Evolutionary conservation across 2,888 invertebrate species (phyloP), one percentile per base, ranked within the genome.

Genomic region (Acrobasis consociella): DNA sequence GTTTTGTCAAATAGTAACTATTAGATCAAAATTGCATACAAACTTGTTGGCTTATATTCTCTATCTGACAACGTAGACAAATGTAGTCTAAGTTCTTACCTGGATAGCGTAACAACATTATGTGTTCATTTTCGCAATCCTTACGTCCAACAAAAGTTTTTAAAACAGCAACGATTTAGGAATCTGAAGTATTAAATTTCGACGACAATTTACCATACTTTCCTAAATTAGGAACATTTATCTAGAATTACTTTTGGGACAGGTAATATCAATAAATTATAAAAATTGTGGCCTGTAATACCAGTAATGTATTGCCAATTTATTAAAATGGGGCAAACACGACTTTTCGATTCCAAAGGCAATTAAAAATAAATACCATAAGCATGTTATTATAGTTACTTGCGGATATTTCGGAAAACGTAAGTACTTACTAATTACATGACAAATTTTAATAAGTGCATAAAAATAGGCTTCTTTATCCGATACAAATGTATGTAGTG

Each of bases 251-350:
- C 64, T 65, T 63, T 62, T 37, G 16, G 62, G 52, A 38, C 38
- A 64, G 62, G 55, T 64, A 61, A 63, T 63, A 63, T 49, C 59
- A 49, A 66, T 66, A 66, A 66, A 66, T 66, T 64, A 63, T 61
- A 66, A 66, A 66, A 66, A 66, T 46, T 66, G 62, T 60, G 61
- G 52, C 58, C 64, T 49, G 51, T 65, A 66, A 66, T 64, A 42
- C 49, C 65, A 49, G 22, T 66, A 66, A 67, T 64, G 62, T 64
- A 67, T 64, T 64, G 66, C 68, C 69, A 68, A 70, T 70, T 67
- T 63, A 55, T 64, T 59, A 38, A n/a, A 67, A 70, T 68, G 63
- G 65, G 62, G 63, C 65, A 64, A 67, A 69, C 68, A 64, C 58
- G 59, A 62, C 49, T 42, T 46, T 61, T 67, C 52, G 64, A 67